Conservation (phyloP, 53 echinoderm and acorn worm species). For the Echinarachnius parma region DNA sequence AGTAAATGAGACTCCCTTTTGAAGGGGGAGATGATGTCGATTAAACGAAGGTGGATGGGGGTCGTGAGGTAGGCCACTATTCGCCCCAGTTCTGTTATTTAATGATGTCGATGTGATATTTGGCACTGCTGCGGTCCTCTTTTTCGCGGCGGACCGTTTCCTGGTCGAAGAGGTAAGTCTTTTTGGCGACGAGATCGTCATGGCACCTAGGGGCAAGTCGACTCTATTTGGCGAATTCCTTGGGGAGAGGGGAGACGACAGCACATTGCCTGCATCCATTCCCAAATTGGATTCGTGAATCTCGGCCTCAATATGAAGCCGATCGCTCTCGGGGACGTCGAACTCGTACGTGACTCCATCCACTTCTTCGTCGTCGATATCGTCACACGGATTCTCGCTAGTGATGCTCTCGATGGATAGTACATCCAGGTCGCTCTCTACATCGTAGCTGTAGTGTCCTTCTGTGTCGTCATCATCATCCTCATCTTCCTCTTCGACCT, state of each 20-base stretch:
- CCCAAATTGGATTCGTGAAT: too few relatives aligned
- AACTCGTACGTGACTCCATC: slow-evolving; percentile 36
- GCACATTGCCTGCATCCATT: background rate
- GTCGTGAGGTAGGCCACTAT: background rate
- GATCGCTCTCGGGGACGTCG: slow-evolving; percentile 38
- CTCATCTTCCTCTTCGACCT: slow-evolving; percentile 2
- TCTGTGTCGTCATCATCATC: slow-evolving; percentile 19
- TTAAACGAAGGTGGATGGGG: slow-evolving; percentile 17
- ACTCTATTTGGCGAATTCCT: background rate
- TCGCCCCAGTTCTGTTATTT: background rate
- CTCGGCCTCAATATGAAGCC: slow-evolving; percentile 18
- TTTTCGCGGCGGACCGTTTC: slow-evolving; percentile 13
- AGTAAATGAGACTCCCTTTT: background rate
- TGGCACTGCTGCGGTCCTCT: slow-evolving; percentile 8
- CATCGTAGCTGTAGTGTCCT: too few relatives aligned
- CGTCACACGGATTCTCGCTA: slow-evolving; percentile 34
- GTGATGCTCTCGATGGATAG: slow-evolving; percentile 47
- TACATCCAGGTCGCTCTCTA: slow-evolving; percentile 46
- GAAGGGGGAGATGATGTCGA: too few relatives aligned
- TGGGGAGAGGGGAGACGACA: background rate
- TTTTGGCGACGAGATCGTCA: background rate
- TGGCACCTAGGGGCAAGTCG: background rate
- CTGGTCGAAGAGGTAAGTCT: background rate
- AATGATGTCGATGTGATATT: background rate
- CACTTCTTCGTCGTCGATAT: slow-evolving; percentile 23